Percentiles rank a stretch among this genome's conserved stretches.
phyloP scores from a whole-genome alignment of 2,888 invertebrate genomes.

The Epinotia bilunana region DNA sequence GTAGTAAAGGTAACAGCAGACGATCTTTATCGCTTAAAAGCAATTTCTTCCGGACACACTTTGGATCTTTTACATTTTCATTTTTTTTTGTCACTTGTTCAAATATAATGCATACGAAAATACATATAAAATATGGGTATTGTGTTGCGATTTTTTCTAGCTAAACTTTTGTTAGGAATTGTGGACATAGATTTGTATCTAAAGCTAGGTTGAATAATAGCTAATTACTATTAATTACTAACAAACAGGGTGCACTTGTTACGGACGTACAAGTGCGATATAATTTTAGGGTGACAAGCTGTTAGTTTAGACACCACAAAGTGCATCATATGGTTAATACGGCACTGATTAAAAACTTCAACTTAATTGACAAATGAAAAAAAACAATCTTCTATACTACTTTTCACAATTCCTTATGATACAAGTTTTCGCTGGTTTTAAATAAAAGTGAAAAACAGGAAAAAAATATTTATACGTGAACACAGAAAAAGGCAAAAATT shows the following conservation, averaged over 20 bases:
- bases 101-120: too few relatives aligned
- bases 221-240: too few relatives aligned
- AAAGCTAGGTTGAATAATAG: not conserved
- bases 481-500: not conserved
- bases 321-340: slow-evolving; percentile 14
- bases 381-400: not conserved
- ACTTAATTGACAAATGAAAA: slow-evolving; percentile 19
- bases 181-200: not conserved
- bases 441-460: too few relatives aligned
- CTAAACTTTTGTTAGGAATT: too few relatives aligned
- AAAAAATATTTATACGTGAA: not conserved
- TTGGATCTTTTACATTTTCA: too few relatives aligned
- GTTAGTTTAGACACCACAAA: slow-evolving; percentile 51
- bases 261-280: slow-evolving; percentile 53
- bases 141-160: too few relatives aligned
- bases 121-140: too few relatives aligned
- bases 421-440: too few relatives aligned
- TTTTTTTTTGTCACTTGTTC: too few relatives aligned
- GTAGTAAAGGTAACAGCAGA: too few relatives aligned
- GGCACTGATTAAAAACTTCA: not conserved
- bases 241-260: not conserved
- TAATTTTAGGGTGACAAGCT: slow-evolving; percentile 51
- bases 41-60: too few relatives aligned
- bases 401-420: not conserved
- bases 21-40: too few relatives aligned